Percentiles rank a stretch among this genome's conserved stretches.
These are phyloP conservation scores for Pteronura brasiliensis DNA, from an alignment of 2,113 vertebrate genomes.

Conservation along the genomic window DNA sequence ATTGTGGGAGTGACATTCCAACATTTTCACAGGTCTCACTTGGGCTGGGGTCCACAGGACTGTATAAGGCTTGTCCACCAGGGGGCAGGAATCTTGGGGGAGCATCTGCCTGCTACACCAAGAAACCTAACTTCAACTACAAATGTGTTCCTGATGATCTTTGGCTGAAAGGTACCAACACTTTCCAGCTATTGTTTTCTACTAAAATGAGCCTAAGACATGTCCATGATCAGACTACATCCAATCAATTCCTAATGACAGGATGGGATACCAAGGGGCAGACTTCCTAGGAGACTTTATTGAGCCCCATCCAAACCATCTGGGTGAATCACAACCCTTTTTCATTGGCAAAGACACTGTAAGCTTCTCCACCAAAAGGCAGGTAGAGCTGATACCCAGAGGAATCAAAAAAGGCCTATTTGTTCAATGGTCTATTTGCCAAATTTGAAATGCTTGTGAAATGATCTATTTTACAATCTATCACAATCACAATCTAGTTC, in stretches of 20 bases:
- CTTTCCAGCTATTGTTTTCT: not conserved
- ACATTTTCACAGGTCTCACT: not conserved
- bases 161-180: not conserved
- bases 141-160: not conserved
- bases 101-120: not conserved
- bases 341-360: not conserved
- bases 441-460: constrained; percentile 18
- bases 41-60: not conserved
- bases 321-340: not conserved
- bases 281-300: not conserved
- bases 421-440: not conserved
- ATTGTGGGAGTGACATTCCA: not conserved
- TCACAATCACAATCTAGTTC: too few relatives aligned
- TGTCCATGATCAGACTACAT: not conserved
- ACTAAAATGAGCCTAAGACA: not conserved
- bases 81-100: not conserved
- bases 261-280: not conserved
- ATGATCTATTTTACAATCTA: not conserved
- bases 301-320: not conserved
- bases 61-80: not conserved
- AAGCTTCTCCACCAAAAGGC: not conserved
- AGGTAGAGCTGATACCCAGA: not conserved
- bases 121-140: not conserved
- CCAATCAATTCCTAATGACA: not conserved
- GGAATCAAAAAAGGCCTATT: not conserved